phyloP scores from a whole-genome alignment of 2,797 vertebrate species.

The Sebastes steindachneri region DNA sequence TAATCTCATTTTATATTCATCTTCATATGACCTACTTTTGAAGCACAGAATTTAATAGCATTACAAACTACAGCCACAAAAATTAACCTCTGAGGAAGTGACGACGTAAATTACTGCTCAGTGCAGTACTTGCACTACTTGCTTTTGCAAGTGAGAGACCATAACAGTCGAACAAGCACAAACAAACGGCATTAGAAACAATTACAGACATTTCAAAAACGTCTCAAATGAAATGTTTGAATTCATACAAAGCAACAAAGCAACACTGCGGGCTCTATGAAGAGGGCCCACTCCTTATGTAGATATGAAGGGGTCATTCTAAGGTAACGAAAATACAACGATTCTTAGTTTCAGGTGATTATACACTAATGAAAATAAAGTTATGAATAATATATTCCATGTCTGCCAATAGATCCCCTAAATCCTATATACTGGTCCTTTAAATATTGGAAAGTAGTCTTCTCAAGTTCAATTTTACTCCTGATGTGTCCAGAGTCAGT shows the following conservation, averaged over 20 bases:
- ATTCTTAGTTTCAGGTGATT: not conserved
- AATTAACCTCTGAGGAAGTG: not conserved
- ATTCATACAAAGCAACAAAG: not conserved
- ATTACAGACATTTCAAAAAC: not conserved
- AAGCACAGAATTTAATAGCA: not conserved
- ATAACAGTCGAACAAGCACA: not conserved
- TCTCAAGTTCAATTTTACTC: no score
- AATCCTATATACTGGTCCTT: not conserved
- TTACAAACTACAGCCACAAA: not conserved
- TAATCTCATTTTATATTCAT: not conserved
- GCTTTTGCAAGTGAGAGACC: not conserved
- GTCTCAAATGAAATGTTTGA: fast-evolving
- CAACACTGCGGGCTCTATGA: not conserved
- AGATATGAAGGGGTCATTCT: not conserved
- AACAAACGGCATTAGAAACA: not conserved
- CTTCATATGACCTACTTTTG: not conserved
- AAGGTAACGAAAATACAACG: fast-evolving
- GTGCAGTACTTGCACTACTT: no score
- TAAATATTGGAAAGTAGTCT: not conserved
- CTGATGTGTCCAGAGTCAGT: fast-evolving
- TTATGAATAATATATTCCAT: not conserved
- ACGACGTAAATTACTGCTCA: no score
- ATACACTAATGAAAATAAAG: not conserved
- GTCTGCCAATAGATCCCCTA: not conserved
- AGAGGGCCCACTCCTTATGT: not conserved